Evolutionary conservation across 2,888 invertebrate species (phyloP), one percentile per base, ranked within the genome.

Genomic region (Harpalus rufipes): DNA sequence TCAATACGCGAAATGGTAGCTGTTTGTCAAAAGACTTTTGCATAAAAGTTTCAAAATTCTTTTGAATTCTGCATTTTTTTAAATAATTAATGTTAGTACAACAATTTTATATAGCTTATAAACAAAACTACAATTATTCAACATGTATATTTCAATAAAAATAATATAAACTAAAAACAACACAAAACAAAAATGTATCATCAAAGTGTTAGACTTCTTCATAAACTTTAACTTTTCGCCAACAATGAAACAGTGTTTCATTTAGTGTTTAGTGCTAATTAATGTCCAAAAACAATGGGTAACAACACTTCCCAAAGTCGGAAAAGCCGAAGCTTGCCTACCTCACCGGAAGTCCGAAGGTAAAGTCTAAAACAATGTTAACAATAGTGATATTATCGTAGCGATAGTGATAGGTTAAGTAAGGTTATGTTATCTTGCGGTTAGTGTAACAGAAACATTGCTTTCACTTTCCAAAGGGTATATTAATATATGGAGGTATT

Each of bases 271-370:
- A 10, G 44, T 51, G 44, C 12, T 51, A 51, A 51, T 51, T 32
- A 32, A 10, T 12, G 2, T 8, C 44, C 44, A 51, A 12, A 51
- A 65, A 85, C 56, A 86, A 91, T 91, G 91, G 91, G 91, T 78
- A 91, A 91, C 85, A 87, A 86, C 85, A 88, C 88, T 86, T 87
- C 87, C 39, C 88, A 89, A 81, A 87, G 86, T 83, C 88, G 89
- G 88, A 94, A 94, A 89, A 94, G 93, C 74, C 92, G 95, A 89
- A 96, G 96, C 91, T 92, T 96, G 89, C 96, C 96, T 86, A 96
- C 95, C 87, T 96, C 96, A 84, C 96, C 95, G 88, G 95, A 95
- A 93, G 94, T 94, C 86, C 92, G 95, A 91, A 95, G 95, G 95
- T 95, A 94, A 82, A 51, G 44, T 51, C 65, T 85, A 32, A 14